A percentile compares a stretch with the other conserved stretches of the same genome.
phyloP scores from a whole-genome alignment of 2,113 vertebrate species.

The Protomyctophum bolini region DNA sequence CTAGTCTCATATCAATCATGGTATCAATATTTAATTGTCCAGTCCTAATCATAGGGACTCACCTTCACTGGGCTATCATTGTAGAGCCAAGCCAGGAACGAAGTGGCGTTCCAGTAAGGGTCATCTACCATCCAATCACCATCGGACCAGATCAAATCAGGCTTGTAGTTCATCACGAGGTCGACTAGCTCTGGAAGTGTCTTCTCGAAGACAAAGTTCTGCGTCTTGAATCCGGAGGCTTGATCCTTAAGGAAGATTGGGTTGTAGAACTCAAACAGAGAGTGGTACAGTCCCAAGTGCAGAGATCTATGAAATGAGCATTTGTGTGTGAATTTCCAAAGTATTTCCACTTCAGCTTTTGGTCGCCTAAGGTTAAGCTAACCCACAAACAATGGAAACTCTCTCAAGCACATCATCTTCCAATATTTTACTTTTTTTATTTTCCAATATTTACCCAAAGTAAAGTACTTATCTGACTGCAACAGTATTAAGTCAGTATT shows the following conservation, averaged over 20 bases:
- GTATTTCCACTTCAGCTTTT: too few species aligned
- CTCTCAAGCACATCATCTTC: too few species aligned
- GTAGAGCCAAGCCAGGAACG: constrained; percentile 90
- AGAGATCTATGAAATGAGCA: constrained; percentile 73
- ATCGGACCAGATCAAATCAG: constrained; percentile 90
- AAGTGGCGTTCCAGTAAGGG: constrained; percentile 88
- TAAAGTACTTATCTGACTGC: too few species aligned
- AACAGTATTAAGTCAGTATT: too few species aligned
- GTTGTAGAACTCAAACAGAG: constrained; percentile 88
- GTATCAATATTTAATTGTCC: background rate
- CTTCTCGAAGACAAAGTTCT: constrained; percentile 80
- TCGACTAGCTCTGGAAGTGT: constrained; percentile 80
- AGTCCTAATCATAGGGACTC: constrained; percentile 1
- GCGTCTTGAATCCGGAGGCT: constrained; percentile 80
- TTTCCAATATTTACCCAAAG: too few species aligned
- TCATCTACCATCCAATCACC: constrained; percentile 88
- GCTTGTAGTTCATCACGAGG: constrained; percentile 71
- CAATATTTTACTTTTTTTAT: too few species aligned
- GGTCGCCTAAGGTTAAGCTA: too few species aligned
- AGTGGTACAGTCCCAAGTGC: constrained; percentile 85
- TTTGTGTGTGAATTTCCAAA: too few species aligned
- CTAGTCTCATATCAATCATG: background rate
- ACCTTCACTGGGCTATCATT: constrained; percentile 90
- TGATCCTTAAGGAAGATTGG: constrained; percentile 85
- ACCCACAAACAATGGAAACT: too few species aligned